Percentiles rank a stretch among this genome's conserved stretches.
These are phyloP conservation scores for Hylaeus anthracinus DNA, from an alignment of 1,140 invertebrate species.

Conservation along the genomic window DNA sequence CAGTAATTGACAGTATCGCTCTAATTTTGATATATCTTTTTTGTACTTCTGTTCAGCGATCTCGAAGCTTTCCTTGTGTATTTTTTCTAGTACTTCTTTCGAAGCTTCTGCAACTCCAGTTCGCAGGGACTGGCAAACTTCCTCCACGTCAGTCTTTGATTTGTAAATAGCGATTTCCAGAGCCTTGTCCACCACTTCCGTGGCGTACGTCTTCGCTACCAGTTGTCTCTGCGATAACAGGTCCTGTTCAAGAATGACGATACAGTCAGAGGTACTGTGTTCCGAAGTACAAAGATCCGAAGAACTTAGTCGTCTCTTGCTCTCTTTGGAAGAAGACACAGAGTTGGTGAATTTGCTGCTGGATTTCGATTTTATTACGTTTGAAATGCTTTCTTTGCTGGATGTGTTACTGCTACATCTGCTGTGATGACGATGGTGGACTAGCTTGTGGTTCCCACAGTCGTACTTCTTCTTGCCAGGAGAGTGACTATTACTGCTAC, in stretches of 20 bases:
- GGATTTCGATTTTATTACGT: slow-evolving; percentile 22
- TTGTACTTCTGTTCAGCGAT: slow-evolving; percentile 68
- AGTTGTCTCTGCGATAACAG: slow-evolving; percentile 56
- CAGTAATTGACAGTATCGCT: slow-evolving; percentile 69
- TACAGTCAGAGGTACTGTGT: background rate
- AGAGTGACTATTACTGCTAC: slow-evolving; percentile 54
- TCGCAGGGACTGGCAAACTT: slow-evolving; percentile 76
- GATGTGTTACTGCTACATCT: slow-evolving; percentile 51
- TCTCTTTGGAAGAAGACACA: slow-evolving; percentile 48
- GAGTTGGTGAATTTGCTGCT: slow-evolving; percentile 33
- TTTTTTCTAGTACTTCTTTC: slow-evolving; percentile 73
- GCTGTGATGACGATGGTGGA: slow-evolving; percentile 57
- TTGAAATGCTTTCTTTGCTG: slow-evolving; percentile 48
- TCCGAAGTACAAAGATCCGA: slow-evolving; percentile 32
- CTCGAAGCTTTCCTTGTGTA: slow-evolving; percentile 74
- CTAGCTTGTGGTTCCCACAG: slow-evolving; percentile 53
- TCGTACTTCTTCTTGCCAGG: slow-evolving; percentile 72
- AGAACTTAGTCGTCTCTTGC: slow-evolving; percentile 42
- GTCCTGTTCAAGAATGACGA: slow-evolving; percentile 39
- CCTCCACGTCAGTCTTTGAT: slow-evolving; percentile 79
- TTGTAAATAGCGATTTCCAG: slow-evolving; percentile 79
- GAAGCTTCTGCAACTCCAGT: slow-evolving; percentile 74
- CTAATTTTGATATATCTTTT: slow-evolving; percentile 65
- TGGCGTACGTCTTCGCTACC: slow-evolving; percentile 73
- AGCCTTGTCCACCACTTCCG: slow-evolving; percentile 78